A percentile compares a stretch with the other conserved stretches of the same genome.
Evolutionary conservation across 2,888 invertebrate species (phyloP).

Genomic region (Latrodectus elegans): DNA sequence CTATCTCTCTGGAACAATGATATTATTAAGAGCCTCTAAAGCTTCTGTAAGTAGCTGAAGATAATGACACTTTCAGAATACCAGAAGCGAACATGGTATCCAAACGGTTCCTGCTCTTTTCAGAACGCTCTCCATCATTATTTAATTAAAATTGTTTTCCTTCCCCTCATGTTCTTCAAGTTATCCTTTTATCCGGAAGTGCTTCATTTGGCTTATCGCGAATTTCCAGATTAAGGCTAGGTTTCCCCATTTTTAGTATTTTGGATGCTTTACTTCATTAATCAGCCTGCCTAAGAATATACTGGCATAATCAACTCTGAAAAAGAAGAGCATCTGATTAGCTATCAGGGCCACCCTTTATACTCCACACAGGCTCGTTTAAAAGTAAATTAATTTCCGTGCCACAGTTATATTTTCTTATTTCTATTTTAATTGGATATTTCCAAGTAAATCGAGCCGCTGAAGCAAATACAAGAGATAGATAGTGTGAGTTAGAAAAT

Average conservation of each 20-base stretch:
- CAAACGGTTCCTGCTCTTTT: neutral
- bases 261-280: conserved; percentile 33
- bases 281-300: conserved; percentile 21
- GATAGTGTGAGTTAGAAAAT: no score
- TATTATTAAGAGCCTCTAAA: neutral
- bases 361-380: conserved; percentile 14
- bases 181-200: conserved; percentile 56
- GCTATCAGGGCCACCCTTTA: conserved; percentile 37
- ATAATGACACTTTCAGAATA: neutral
- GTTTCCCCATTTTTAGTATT: conserved; percentile 21
- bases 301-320: conserved; percentile 32
- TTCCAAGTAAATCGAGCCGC: neutral
- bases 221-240: conserved; percentile 62
- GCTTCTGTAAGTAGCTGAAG: neutral
- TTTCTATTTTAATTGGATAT: conserved; percentile 49
- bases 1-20: neutral
- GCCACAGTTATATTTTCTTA: conserved; percentile 33
- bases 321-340: conserved; percentile 55
- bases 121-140: conserved; percentile 14
- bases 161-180: conserved; percentile 32
- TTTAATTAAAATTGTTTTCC: conserved; percentile 64
- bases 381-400: conserved; percentile 58
- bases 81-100: neutral
- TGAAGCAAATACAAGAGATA: no score
- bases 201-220: conserved; percentile 65